These are phyloP conservation scores for Aurelia coerulea DNA, from an alignment of 30 jellyfish, hydroid and myxozoan species.

Conservation along the genomic window DNA sequence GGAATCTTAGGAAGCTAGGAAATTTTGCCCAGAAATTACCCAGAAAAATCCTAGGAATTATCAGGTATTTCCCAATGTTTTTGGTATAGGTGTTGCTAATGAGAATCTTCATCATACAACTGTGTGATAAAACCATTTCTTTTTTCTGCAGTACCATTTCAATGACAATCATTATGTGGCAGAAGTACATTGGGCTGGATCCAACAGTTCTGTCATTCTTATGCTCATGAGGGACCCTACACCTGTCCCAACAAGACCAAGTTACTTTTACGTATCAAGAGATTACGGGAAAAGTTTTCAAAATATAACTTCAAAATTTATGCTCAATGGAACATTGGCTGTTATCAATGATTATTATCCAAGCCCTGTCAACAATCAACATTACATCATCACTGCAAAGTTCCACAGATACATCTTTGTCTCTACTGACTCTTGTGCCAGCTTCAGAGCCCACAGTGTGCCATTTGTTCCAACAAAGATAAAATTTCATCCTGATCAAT, in stretches of 20 bases:
- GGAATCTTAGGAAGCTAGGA: too few relatives aligned
- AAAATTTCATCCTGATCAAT: conserved; percentile 60
- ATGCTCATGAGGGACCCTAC: conserved; percentile 90
- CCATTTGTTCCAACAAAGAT: conserved; percentile 83
- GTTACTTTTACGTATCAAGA: conserved; percentile 82
- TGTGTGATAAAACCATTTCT: not conserved
- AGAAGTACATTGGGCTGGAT: conserved; percentile 99
- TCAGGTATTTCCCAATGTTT: too few relatives aligned
- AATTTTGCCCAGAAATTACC: too few relatives aligned
- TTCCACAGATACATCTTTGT: conserved; percentile 76
- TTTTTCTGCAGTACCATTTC: conserved; percentile 70
- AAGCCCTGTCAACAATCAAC: conserved; percentile 78
- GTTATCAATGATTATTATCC: conserved; percentile 86
- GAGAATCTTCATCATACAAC: too few relatives aligned
- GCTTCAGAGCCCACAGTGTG: conserved; percentile 40
- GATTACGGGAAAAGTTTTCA: conserved; percentile 84
- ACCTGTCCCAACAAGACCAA: conserved; percentile 69
- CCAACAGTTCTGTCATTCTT: conserved; percentile 88
- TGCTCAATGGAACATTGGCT: conserved; percentile 71
- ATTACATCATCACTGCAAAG: conserved; percentile 83
- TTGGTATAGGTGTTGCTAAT: too few relatives aligned
- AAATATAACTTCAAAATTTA: conserved; percentile 71
- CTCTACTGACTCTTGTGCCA: conserved; percentile 77
- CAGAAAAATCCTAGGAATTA: too few relatives aligned
- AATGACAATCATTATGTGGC: conserved; percentile 92